phyloP scores from a whole-genome alignment of 92 coral and sea anemone species.

The Palythoa grandis region DNA sequence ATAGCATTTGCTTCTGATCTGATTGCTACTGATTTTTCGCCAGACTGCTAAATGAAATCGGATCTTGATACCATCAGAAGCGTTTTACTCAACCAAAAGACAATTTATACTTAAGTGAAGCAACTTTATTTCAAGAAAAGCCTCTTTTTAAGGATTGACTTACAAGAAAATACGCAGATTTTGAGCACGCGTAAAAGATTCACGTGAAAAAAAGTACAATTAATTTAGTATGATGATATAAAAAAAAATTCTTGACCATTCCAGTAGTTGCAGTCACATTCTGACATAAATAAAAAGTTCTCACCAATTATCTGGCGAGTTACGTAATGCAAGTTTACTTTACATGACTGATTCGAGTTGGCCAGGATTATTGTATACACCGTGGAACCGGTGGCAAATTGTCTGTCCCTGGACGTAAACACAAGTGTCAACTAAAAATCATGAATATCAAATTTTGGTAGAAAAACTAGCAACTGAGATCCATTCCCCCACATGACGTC shows the following conservation, averaged over 20 bases:
- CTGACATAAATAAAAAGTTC: conserved; percentile 18
- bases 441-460: no score
- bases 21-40: not conserved
- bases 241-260: not conserved
- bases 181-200: not conserved
- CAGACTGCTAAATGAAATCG: no score
- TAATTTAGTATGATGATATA: not conserved
- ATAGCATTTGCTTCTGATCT: not conserved
- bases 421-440: no score
- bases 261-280: not conserved
- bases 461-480: no score
- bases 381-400: no score
- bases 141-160: not conserved
- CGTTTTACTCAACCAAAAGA: not conserved
- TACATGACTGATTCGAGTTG: not conserved
- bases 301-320: not conserved
- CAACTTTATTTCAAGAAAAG: conserved; percentile 1
- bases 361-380: no score
- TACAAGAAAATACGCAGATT: not conserved
- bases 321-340: not conserved
- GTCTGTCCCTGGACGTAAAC: no score
- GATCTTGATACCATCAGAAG: not conserved
- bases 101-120: not conserved
- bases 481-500: no score
- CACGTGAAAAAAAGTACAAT: not conserved